Evolutionary conservation across 2,113 vertebrate genomes (phyloP).

Genomic region (Poecilia latipinna): DNA sequence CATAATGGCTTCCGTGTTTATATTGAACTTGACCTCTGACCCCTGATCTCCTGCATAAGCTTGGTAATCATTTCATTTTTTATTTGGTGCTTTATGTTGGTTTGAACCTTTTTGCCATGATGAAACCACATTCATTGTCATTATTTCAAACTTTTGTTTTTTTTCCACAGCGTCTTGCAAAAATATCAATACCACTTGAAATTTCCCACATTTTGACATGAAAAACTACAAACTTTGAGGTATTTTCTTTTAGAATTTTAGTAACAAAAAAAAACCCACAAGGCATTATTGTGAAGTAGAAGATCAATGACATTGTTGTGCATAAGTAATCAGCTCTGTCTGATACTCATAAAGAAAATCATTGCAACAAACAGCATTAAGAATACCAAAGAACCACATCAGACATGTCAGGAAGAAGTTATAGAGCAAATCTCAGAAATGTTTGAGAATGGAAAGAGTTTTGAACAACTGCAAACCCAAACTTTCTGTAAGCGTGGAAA

Average conservation of each 20-base stretch:
- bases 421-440: neutral
- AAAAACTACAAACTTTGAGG: too few species aligned
- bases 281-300: neutral
- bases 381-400: neutral
- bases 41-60: conserved; percentile 99
- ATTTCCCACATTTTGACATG: neutral
- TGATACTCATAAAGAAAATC: neutral
- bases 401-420: neutral
- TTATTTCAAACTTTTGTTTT: conserved; percentile 27
- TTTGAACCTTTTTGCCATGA: conserved; percentile 71
- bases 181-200: neutral
- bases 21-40: conserved; percentile 99
- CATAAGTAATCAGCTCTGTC: neutral
- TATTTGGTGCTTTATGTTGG: conserved; percentile 87
- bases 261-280: neutral
- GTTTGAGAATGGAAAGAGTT: neutral
- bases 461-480: neutral
- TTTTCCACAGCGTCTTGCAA: conserved; percentile 1
- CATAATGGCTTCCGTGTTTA: conserved; percentile 99
- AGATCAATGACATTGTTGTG: neutral
- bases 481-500: neutral
- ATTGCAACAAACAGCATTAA: neutral
- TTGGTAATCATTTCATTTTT: conserved; percentile 99
- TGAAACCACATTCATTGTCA: conserved; percentile 42
- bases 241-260: neutral